Base-by-base conservation (phyloP, 2,113 vertebrate genomes). In the Heterotilapia buettikoferi region DNA sequence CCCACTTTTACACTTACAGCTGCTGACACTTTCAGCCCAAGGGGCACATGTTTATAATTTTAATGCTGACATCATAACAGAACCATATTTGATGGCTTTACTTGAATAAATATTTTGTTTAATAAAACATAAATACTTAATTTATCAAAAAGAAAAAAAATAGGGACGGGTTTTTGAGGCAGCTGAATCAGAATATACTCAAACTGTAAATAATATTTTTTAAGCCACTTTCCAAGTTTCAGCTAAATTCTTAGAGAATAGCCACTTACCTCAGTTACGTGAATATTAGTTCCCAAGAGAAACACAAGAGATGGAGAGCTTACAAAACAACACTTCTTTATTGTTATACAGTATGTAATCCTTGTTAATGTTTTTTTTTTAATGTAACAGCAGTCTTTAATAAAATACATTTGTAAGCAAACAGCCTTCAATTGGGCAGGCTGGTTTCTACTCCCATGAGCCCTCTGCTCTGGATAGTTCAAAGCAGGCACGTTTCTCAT, bases 401-500 rank as follows among this genome's bases (percentile, higher is more conserved):
- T 95, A 97, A 97, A 97, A 97, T 96, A 96, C 96, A 96, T 95
- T 92, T 95, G 91, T 93, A 89, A 84, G 88, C 91, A 90, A 43
- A 71, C 85, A 76, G 68, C 94, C 88, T 90, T 88, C 85, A 80
- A 24, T 3, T 73, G 85, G 36, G 84, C 57, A 36, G 86, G 31
- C 29, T 3, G 79, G 50, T 47, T 24, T 92, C 68, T 45, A 54
- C 86, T 85, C 76, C 83, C 76, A 26, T 57, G 24, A 57, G 78
- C 80, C 81, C 59, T 71, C 84, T 14, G 52, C 52, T 86, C 86
- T 79, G 79, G n/a, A 79, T 57, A 91, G 83, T 84, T 92, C 93
- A 89, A 85, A 92, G 91, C 96, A 96, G 95, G 95, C 95, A 95
- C 95, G 95, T 96, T 96, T 95, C 92, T 96, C 97, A 97, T 97